These are phyloP conservation scores for Ophioninae sp. DNA, from an alignment of 2,888 invertebrate species.

Conservation along the genomic window DNA sequence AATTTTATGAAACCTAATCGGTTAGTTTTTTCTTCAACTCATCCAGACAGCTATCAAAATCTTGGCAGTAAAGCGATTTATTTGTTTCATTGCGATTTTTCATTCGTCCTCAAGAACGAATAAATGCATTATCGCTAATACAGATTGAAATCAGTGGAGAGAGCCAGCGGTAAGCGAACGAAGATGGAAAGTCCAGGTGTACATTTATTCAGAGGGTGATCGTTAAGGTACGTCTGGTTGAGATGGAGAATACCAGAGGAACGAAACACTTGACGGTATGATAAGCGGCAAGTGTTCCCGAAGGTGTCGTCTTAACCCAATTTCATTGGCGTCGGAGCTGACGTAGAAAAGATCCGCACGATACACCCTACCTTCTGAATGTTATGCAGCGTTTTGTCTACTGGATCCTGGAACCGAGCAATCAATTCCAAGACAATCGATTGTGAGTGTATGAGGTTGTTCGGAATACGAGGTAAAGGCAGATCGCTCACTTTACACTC, in stretches of 20 bases:
- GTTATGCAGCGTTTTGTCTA: conserved; percentile 70
- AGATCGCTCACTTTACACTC: conserved; percentile 47
- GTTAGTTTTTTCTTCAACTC: no score
- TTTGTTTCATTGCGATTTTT: conserved; percentile 24
- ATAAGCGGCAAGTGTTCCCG: conserved; percentile 76
- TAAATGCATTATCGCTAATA: conserved; percentile 49
- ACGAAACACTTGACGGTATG: conserved; percentile 61
- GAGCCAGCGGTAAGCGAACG: background rate
- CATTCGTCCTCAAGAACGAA: conserved; percentile 8
- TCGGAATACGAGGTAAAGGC: conserved; percentile 31
- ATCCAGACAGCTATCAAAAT: conserved; percentile 13
- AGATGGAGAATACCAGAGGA: conserved; percentile 44
- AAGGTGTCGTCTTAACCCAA: conserved; percentile 77
- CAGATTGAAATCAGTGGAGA: conserved; percentile 40
- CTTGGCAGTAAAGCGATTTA: background rate
- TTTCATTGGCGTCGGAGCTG: conserved; percentile 72
- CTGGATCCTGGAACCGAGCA: conserved; percentile 39
- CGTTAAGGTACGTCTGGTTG: conserved; percentile 38
- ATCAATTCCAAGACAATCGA: conserved; percentile 10
- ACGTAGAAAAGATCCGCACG: conserved; percentile 64
- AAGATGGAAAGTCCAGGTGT: conserved; percentile 16
- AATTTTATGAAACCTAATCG: no score
- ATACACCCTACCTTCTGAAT: conserved; percentile 17
- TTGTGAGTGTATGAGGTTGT: conserved; percentile 6
- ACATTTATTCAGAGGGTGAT: conserved; percentile 11